Evolutionary conservation across 37 sponge, comb jelly and placozoan species (phyloP), one percentile per base, ranked within the genome.

Genomic region (Beroe ovata): DNA sequence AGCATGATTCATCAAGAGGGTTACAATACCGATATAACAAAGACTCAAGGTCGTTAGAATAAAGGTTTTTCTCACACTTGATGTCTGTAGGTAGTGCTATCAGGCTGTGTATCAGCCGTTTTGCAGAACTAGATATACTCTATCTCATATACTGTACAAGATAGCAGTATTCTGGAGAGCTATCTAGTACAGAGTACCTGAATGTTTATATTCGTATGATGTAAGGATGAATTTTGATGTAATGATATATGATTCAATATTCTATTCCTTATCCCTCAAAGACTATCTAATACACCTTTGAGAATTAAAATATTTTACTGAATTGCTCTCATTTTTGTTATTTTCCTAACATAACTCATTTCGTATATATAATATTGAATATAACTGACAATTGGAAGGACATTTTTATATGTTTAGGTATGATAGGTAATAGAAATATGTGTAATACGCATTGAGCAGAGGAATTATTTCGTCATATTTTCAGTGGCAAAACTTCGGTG

Each of bases 141-240:
- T 47, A 47, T 66, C 69, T 66, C 30, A 30, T 66, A 37, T 18
- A 66, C 69, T 66, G 69, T 66, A 30, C 69, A 29, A 29, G 69
- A 32, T 66, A 66, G 69, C 69, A 29, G 69, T 33, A 66, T 66
- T 29, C 69, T 66, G 25, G 69, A 66, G 69, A 25, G 69, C 69
- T 66, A 66, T 66, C 69, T 29, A 29, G 69, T 66, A 66, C 69
- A 66, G 69, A 29, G 25, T 66, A 66, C 69, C 69, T 66, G 30
- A 66, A 66, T 66, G 69, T 66, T 66, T 66, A 66, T 66, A 66
- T 66, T 66, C 69, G 69, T 66, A 66, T 66, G 30, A 66, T 66
- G 69, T 25, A 66, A 66, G 69, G 69, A 66, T 66, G 69, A 66
- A 66, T 25, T 66, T 66, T 66, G 69, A 66, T 66, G 69, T 66